Conservation (phyloP, 2,113 vertebrate species). For the Periophthalmus modestus region DNA sequence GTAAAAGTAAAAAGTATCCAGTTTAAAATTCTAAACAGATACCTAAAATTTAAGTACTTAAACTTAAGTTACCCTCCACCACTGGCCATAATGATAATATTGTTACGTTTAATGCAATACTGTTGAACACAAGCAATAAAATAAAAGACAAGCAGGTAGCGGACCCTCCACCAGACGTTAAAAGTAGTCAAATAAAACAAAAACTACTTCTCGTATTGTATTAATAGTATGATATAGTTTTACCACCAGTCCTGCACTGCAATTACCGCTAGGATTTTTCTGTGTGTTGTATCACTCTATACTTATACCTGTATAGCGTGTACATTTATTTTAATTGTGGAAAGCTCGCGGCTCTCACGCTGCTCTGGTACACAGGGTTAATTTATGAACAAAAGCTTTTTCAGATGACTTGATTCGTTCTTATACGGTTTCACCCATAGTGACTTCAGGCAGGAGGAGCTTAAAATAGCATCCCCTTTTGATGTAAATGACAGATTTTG, state of each 20-base stretch:
- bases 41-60: no score
- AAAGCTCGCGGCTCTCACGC: neutral
- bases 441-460: neutral
- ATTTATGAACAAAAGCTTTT: neutral
- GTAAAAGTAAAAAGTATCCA: no score
- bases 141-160: no score
- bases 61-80: no score
- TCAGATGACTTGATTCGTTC: neutral
- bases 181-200: no score
- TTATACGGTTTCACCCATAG: neutral
- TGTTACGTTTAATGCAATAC: no score
- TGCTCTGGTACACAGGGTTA: neutral
- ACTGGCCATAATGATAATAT: no score
- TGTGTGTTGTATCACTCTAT: neutral
- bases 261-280: neutral
- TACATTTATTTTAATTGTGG: neutral
- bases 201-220: no score
- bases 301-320: neutral
- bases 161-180: no score
- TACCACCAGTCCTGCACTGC: neutral
- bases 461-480: conserved; percentile 32
- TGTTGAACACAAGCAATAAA: no score
- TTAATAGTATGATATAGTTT: no score
- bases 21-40: no score
- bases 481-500: conserved; percentile 52